Percentiles rank a stretch among this genome's conserved stretches.
These are phyloP conservation scores for Pomacea canaliculata DNA, from an alignment of 2,888 invertebrate genomes.

Conservation along the genomic window DNA sequence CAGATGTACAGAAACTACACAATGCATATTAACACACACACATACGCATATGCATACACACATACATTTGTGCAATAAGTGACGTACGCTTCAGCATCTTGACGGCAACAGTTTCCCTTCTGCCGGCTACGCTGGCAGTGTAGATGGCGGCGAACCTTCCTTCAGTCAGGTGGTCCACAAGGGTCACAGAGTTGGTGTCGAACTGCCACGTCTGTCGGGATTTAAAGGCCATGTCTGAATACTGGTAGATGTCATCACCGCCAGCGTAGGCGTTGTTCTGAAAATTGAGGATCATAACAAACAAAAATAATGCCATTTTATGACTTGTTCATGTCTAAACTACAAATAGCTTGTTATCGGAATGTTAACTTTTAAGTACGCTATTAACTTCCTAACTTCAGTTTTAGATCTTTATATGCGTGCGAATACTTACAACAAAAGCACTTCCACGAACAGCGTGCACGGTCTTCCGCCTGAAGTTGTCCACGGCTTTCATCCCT, in stretches of 20 bases:
- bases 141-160: conserved; percentile 48
- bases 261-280: conserved; percentile 32
- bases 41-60: no score
- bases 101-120: conserved; percentile 33
- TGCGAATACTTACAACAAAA: no score
- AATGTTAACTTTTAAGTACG: no score
- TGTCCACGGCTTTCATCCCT: neutral
- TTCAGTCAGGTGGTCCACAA: conserved; percentile 35
- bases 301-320: neutral
- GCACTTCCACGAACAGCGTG: no score
- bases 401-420: no score
- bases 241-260: conserved; percentile 39
- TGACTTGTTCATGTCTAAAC: no score
- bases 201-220: conserved; percentile 34
- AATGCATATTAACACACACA: no score
- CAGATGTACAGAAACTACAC: no score
- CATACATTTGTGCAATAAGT: no score
- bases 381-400: no score
- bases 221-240: conserved; percentile 36
- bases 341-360: no score
- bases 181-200: conserved; percentile 30
- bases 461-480: neutral
- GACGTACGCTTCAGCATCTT: conserved; percentile 44
- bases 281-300: neutral
- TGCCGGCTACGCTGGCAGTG: conserved; percentile 27